Percentiles rank a stretch among this genome's conserved stretches.
These are phyloP conservation scores for Xanthia icteritia DNA, from an alignment of 2,888 invertebrate genomes.

Conservation along the genomic window DNA sequence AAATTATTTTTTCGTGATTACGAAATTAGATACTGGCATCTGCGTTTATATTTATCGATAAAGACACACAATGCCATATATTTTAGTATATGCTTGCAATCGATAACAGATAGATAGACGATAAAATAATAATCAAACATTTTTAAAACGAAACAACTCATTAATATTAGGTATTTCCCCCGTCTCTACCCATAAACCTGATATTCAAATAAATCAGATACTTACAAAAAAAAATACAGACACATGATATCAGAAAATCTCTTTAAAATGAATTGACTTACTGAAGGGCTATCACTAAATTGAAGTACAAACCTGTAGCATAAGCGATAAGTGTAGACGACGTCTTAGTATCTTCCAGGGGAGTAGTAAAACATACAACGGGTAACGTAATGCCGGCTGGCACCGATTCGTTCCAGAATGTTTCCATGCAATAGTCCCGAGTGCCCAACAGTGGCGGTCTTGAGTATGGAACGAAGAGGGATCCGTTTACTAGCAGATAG, in stretches of 20 bases:
- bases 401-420: slow-evolving; percentile 85
- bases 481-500: slow-evolving; percentile 90
- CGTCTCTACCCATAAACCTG: neutral
- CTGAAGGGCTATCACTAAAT: slow-evolving; percentile 3
- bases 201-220: neutral
- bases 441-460: slow-evolving; percentile 86
- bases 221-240: neutral
- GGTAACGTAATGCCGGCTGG: slow-evolving; percentile 88
- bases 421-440: slow-evolving; percentile 91
- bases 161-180: neutral
- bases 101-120: neutral
- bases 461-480: slow-evolving; percentile 88
- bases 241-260: neutral
- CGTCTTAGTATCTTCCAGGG: slow-evolving; percentile 79
- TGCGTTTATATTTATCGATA: slow-evolving; percentile 9
- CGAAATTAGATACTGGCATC: neutral
- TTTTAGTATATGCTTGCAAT: neutral
- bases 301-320: slow-evolving; percentile 79
- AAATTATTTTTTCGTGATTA: slow-evolving; percentile 12
- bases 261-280: neutral
- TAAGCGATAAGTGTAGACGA: slow-evolving; percentile 83
- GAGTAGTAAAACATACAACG: slow-evolving; percentile 88
- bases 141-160: neutral
- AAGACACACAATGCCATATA: slow-evolving; percentile 6
- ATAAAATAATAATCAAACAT: neutral